Conservation (phyloP, 2,797 vertebrate genomes). For the Antrozous pallidus region DNA sequence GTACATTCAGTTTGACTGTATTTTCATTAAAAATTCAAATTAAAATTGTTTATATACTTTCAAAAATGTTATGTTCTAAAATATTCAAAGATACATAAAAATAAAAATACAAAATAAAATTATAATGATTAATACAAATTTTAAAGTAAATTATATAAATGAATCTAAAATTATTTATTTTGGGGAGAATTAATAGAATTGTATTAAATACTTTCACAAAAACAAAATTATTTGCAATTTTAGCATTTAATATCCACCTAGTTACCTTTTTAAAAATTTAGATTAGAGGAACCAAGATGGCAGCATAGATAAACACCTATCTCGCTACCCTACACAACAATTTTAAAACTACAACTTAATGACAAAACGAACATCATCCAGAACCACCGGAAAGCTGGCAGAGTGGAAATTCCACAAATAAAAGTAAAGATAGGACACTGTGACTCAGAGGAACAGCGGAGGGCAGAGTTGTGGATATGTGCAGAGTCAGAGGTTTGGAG, state of each 20-base stretch:
- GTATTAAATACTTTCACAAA: neutral
- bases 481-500: no score
- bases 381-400: no score
- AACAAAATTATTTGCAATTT: neutral
- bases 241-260: neutral
- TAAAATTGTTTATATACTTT: neutral
- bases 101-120: neutral
- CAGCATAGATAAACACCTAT: no score
- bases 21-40: slow-evolving; percentile 22
- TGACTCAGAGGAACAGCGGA: no score
- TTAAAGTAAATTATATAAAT: slow-evolving; percentile 12
- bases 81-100: neutral
- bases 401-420: no score
- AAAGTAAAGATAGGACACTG: no score
- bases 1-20: neutral
- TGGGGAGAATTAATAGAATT: neutral
- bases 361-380: no score
- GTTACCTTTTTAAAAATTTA: neutral
- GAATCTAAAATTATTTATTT: neutral
- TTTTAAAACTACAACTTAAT: no score
- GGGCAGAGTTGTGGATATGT: no score
- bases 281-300: no score
- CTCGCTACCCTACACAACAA: no score
- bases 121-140: neutral
- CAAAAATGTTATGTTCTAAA: neutral